Base-by-base conservation (phyloP, 2,113 vertebrate species). In the Poeciliopsis turrubarensis region DNA sequence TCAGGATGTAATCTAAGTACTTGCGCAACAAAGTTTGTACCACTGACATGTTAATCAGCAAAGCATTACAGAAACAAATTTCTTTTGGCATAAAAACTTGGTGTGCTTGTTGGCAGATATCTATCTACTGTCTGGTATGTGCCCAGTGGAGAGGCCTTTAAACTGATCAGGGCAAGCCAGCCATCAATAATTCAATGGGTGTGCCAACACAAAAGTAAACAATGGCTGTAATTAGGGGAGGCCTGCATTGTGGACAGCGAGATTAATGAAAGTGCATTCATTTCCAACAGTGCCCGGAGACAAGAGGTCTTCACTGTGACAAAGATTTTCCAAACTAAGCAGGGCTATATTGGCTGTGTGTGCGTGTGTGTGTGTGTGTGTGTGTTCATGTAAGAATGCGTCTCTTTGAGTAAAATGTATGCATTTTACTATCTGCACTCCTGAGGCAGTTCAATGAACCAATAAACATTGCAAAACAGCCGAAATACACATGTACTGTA, bases 251-350 rank as follows among this genome's bases (percentile, higher is more conserved):
- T 70, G 86, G 91, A 89, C 87, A 89, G 85, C 77, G 78, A 90
- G 89, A 93, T 91, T 90, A 92, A 92, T 93, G 90, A 90, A 92
- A 87, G 89, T 83, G 72, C 85, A 90, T 83, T 83, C 87, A 85
- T 84, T 85, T 90, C 83, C 81, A 85, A 76, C 47, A 66, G 69
- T 76, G 88, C 78, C 87, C 76, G 82, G 87, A 92, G 88, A 93
- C 77, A 75, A 77, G 74, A 80, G 77, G 86, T 84, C 72, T 86
- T 83, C 77, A 81, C 72, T n/a, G 76, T 83, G 85, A 86, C 54
- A 26, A 78, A 85, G 79, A 69, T 41, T 32, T 79, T 85, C 84
- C 90, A 93, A 83, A 77, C 72, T 70, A 79, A 84, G 72, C 75
- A 69, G 25, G 80, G 76, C 64, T 14, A 22, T 62, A 60, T 39